Conservation (phyloP, 2,797 vertebrate species). For the Megaceryle alcyon region DNA sequence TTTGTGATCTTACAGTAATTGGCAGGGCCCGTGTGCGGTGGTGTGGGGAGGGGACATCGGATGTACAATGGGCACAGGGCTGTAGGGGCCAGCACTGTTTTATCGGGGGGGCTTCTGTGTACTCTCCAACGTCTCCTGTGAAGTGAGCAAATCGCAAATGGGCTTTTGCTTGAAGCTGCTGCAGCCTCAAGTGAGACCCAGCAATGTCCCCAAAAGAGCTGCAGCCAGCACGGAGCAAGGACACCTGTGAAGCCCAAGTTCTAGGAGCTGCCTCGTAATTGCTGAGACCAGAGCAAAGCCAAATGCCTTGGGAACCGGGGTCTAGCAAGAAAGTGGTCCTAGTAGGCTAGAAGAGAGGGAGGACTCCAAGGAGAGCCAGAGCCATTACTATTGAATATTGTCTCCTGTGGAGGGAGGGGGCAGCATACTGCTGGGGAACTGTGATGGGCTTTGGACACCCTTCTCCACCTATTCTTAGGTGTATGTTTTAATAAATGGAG, state of each 20-base stretch:
- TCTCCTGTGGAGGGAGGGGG: background rate
- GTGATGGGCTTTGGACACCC: background rate
- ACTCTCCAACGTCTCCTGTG: accelerated
- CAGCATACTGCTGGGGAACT: background rate
- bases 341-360: background rate
- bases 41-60: background rate
- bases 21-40: background rate
- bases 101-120: background rate
- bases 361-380: background rate
- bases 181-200: background rate
- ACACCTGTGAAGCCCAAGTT: background rate
- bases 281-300: background rate
- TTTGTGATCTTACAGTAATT: background rate
- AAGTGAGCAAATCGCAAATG: background rate
- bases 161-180: background rate
- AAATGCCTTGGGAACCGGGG: background rate
- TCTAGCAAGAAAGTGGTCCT: background rate
- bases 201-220: background rate
- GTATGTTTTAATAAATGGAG: background rate
- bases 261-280: background rate
- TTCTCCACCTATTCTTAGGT: background rate
- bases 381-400: background rate
- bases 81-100: background rate
- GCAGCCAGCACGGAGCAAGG: background rate
- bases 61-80: background rate